phyloP scores from a whole-genome alignment of 2,113 vertebrate species.

The Phalacrocorax brasilianus region DNA sequence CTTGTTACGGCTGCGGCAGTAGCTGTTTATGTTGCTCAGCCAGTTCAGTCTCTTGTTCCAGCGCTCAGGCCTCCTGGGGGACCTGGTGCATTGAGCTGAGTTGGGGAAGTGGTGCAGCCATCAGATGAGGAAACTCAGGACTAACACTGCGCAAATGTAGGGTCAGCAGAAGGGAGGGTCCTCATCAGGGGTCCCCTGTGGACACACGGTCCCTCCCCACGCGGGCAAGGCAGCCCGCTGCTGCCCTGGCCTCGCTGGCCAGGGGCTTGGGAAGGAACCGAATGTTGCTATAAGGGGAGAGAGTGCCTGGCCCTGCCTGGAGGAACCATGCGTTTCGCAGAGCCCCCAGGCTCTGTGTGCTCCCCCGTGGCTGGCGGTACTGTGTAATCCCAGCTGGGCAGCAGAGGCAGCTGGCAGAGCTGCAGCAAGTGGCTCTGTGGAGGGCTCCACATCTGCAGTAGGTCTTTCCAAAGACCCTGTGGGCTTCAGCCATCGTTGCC shows the following conservation, averaged over 20 bases:
- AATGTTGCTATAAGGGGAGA: not conserved
- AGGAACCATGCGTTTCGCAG: accelerated
- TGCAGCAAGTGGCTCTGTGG: not conserved
- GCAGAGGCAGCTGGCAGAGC: not conserved
- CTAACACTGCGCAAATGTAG: accelerated
- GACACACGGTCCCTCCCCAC: not conserved
- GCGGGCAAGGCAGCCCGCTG: not conserved
- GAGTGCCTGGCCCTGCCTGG: not conserved
- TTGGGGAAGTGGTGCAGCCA: not conserved
- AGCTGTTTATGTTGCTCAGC: not conserved
- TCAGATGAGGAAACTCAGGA: not conserved
- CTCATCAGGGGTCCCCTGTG: not conserved
- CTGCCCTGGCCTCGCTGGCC: not conserved
- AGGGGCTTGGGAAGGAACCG: accelerated
- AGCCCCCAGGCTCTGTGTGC: not conserved
- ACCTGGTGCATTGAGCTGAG: not conserved
- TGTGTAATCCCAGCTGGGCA: not conserved
- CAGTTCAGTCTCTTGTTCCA: not conserved
- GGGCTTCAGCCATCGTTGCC: accelerated
- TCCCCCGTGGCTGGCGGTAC: not conserved
- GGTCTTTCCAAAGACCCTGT: not conserved
- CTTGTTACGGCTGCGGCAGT: not conserved
- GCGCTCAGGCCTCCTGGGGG: not conserved
- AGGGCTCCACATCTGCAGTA: not conserved
- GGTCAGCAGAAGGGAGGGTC: not conserved